phyloP scores from a whole-genome alignment of 2,113 vertebrate species.

The Macroglossus sobrinus region DNA sequence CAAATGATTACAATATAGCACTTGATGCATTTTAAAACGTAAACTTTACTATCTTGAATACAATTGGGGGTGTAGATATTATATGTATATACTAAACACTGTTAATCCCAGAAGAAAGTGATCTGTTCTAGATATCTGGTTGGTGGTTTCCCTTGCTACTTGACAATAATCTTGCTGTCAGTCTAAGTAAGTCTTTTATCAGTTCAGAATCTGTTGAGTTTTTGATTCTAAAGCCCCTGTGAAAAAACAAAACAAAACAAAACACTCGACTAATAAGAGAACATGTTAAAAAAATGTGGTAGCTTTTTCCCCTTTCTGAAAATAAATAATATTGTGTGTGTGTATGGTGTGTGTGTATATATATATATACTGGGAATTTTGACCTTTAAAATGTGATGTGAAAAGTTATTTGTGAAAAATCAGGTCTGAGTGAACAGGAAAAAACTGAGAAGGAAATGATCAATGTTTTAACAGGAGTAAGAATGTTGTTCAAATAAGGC shows the following conservation, averaged over 20 bases:
- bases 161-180: background rate
- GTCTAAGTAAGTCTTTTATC: background rate
- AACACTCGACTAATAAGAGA: background rate
- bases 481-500: background rate
- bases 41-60: background rate
- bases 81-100: background rate
- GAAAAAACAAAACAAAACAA: background rate
- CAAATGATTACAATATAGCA: background rate
- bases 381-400: background rate
- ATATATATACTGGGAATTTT: background rate
- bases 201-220: background rate
- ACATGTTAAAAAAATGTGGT: background rate
- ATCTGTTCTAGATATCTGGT: background rate
- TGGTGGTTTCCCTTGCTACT: background rate
- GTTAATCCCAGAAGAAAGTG: background rate
- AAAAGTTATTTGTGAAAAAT: background rate
- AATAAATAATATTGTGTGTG: background rate
- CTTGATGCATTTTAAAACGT: background rate
- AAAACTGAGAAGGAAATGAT: background rate
- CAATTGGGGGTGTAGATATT: background rate
- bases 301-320: slow-evolving; percentile 4
- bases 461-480: background rate
- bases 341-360: too few relatives aligned
- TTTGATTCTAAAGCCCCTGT: background rate
- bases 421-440: background rate